These are phyloP conservation scores for Andrena marginata DNA, from an alignment of 2,888 invertebrate species.

Conservation along the genomic window DNA sequence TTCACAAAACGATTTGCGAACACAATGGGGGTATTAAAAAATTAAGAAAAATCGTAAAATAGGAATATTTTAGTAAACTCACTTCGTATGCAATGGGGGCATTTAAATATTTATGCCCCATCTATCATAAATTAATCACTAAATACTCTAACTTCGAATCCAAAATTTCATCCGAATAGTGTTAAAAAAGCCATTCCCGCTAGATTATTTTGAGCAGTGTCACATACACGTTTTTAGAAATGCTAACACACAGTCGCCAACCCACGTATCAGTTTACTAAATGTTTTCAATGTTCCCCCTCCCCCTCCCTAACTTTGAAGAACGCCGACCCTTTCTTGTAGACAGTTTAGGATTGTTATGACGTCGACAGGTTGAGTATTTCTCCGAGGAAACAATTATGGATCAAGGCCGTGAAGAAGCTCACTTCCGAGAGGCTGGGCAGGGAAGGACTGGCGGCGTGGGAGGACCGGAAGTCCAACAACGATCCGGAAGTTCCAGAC, in stretches of 20 bases:
- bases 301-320: neutral
- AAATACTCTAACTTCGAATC: no score
- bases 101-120: no score
- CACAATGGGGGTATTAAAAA: no score
- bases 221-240: conserved; percentile 2
- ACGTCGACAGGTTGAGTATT: conserved; percentile 74
- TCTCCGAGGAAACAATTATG: conserved; percentile 84
- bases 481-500: conserved; percentile 73
- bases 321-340: neutral
- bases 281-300: conserved; percentile 42
- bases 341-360: neutral
- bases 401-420: conserved; percentile 85
- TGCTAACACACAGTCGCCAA: conserved; percentile 13
- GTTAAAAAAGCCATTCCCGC: neutral
- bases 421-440: conserved; percentile 84
- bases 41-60: no score
- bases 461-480: conserved; percentile 79
- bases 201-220: conserved; percentile 8
- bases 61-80: no score
- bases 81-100: no score
- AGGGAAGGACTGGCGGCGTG: conserved; percentile 83
- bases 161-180: no score
- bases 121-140: no score
- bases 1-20: no score
- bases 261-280: conserved; percentile 9